Base-by-base conservation (phyloP, 2,888 invertebrate genomes). In the Pandemis cinnamomeana region DNA sequence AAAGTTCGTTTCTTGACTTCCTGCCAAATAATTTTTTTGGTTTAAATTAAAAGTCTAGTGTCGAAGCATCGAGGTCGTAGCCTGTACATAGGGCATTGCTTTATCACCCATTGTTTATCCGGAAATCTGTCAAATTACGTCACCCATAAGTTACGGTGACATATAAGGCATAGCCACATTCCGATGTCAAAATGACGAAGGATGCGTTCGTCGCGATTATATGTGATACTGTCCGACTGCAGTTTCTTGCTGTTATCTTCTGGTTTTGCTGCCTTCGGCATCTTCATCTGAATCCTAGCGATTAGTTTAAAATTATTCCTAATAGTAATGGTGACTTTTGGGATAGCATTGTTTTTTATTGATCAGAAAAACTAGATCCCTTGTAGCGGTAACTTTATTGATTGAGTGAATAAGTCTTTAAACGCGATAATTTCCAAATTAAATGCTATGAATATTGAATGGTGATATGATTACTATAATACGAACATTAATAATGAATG, bases 21-120 rank as follows among this genome's bases (percentile, higher is more conserved):
- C 27, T 36, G 11, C 5, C 20, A 15, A 51, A 20, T 8, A 20
- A 10, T 20, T 55, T 20, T n/a, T 20, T 36, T 36, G 27, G 53
- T 27, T 58, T 27, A 51, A 51, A 58, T 11, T 58, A 27, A 58
- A 60, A n/a, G 15, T 71, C 53, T 62, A 20, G 11, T 73, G 51
- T 46, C n/a, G 48, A 48, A n/a, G 69, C 58, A 53, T 74, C 71
- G 74, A 74, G 74, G 74, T 67, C 67, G 61, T 20, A 71, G 13
- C 70, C 74, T 67, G 62, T 46, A 66, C 74, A 55, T 55, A 67
- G 74, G 71, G 51, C 61, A 74, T 62, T 67, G 61, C 66, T 71
- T 74, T 74, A 74, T 74, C 46, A 71, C 8, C 71, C 53, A 74
- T 74, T 74, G 74, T 74, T 58, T 68, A 69, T 67, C 44, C 74